Base-by-base conservation (phyloP, 1,140 invertebrate species). In the Penaeus vannamei region DNA sequence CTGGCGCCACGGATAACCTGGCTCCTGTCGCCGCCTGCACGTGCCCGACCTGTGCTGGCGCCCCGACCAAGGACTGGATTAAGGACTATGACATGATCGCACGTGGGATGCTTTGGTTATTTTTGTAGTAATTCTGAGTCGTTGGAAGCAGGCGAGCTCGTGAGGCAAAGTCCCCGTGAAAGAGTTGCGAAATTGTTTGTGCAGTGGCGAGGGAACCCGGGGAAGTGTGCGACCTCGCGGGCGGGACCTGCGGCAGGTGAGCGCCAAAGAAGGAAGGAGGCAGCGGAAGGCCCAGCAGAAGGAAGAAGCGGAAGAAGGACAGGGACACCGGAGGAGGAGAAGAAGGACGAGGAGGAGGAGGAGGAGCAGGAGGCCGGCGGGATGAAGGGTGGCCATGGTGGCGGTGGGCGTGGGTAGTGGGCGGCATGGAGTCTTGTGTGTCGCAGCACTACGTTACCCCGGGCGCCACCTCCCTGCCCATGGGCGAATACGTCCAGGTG, bases 381-480 rank as follows among this genome's bases (percentile, higher is more conserved):
- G 60, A 87, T 80, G 86, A 84, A 42, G 26, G 82, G 87, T 61
- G 80, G 79, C 81, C 81, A 84, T 79, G 83, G 82, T 84, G 82
- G 87, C 83, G 83, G 82, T 89, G 87, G 87, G 36, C 87, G 36
- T 84, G 69, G 82, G 87, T 89, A 84, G 87, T 84, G 81, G 87
- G 87, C 80, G 80, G 80, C 88, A 91, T 91, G 91, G 90, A 91
- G 90, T 91, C 87, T 69, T 91, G 91, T 82, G 91, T 91, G 79
- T 90, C 91, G 83, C 91, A 91, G 79, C 91, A 91, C 77, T 91
- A 91, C 89, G 91, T 87, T 42, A 85, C 91, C 61, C 85, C 91
- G 92, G 87, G 92, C 92, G 92, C 90, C 93, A 92, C 93, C 84
- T 93, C 94, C 92, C 94, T 94, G 91, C 92, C 93, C 93, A 90